These are phyloP conservation scores for Coilia nasus DNA, from an alignment of 2,797 vertebrate species.

Conservation along the genomic window DNA sequence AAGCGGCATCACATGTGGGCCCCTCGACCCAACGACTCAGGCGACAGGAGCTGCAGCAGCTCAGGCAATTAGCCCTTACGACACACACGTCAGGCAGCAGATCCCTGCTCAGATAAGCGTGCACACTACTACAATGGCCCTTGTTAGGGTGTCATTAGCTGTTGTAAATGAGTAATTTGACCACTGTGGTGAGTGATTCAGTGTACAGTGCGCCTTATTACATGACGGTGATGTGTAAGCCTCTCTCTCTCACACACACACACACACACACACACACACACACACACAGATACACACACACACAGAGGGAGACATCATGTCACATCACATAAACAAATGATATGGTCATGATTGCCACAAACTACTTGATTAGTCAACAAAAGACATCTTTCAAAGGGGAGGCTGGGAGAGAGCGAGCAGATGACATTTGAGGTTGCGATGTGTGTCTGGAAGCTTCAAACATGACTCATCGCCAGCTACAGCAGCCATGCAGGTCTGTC, in stretches of 20 bases:
- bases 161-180: conserved; percentile 31
- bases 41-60: background rate
- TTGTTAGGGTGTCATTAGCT: conserved; percentile 25
- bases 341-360: conserved; percentile 9
- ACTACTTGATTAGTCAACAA: background rate
- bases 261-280: background rate
- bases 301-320: background rate
- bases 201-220: background rate
- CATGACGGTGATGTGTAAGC: background rate
- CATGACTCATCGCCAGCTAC: background rate
- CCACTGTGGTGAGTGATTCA: background rate
- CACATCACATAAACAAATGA: background rate
- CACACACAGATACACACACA: no score
- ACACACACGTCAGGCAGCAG: background rate
- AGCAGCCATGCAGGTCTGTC: background rate
- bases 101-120: conserved; percentile 17
- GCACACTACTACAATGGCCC: background rate
- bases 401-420: background rate
- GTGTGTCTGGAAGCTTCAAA: background rate
- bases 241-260: background rate
- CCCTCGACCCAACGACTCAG: background rate
- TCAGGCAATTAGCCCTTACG: conserved; percentile 8
- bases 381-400: background rate
- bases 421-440: background rate
- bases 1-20: no score